Conservation (phyloP, 2,888 invertebrate genomes). For the Bimastos eiseni region DNA sequence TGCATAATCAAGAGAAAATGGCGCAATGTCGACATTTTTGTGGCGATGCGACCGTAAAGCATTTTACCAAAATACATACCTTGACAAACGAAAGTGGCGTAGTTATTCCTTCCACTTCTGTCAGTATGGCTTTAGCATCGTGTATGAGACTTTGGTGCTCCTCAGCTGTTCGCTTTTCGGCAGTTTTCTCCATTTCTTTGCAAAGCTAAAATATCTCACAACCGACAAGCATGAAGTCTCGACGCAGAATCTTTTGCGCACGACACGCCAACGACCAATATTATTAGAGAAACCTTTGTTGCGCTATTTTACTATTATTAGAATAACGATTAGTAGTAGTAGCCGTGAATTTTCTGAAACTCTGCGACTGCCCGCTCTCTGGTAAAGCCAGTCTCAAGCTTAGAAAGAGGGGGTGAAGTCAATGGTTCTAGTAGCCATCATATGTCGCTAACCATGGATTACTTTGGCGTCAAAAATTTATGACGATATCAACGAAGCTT, state of each 20-base stretch:
- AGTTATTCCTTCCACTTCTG: neutral
- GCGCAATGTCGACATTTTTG: neutral
- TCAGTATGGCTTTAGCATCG: conserved; percentile 15
- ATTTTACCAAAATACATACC: neutral
- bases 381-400: too few species aligned
- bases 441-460: too few species aligned
- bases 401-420: too few species aligned
- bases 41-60: neutral
- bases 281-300: neutral
- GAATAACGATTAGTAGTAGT: neutral
- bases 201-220: neutral
- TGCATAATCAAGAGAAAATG: neutral
- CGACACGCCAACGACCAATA: neutral
- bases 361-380: too few species aligned
- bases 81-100: neutral
- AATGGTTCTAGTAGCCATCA: too few species aligned
- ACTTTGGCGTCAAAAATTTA: too few species aligned
- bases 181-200: conserved; percentile 7
- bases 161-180: conserved; percentile 10
- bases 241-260: conserved; percentile 25
- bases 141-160: neutral
- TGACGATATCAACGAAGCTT: too few species aligned
- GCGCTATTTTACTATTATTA: neutral
- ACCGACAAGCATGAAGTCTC: neutral
- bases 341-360: too few species aligned